Percentiles rank a stretch among this genome's conserved stretches.
Conservation (phyloP, 2,888 invertebrate species). For the Eupsilia transversa region DNA sequence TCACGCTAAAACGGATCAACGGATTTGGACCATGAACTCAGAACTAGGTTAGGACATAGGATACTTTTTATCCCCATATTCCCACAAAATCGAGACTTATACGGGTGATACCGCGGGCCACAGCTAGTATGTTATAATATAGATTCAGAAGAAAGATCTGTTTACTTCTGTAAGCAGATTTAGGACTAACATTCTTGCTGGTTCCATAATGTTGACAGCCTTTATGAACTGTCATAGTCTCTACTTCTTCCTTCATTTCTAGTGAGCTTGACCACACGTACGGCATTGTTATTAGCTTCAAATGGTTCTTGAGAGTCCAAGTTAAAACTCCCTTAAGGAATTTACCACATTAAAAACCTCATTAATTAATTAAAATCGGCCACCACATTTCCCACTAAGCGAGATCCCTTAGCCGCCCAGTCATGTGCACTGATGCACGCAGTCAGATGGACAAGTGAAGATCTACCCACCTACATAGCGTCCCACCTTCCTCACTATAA, state of each 20-base stretch:
- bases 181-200: not conserved
- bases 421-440: constrained; percentile 85
- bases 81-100: no score
- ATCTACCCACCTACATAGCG: constrained; percentile 82
- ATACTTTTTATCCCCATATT: no score
- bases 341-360: not conserved
- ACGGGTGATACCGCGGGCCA: no score
- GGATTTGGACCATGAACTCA: no score
- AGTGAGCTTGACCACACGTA: no score
- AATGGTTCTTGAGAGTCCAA: not conserved
- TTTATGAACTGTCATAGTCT: not conserved
- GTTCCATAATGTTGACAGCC: not conserved
- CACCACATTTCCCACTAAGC: constrained; percentile 50
- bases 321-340: not conserved
- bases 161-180: not conserved
- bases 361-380: constrained; percentile 21
- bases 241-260: not conserved
- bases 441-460: constrained; percentile 83
- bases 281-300: not conserved
- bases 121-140: not conserved
- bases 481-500: constrained; percentile 66
- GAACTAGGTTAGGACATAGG: no score
- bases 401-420: constrained; percentile 71
- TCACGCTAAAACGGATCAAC: no score
- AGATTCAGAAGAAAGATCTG: not conserved